A percentile compares a stretch with the other conserved stretches of the same genome.
Conservation (phyloP, 2,797 vertebrate genomes). For the Nannoperca obscura region DNA sequence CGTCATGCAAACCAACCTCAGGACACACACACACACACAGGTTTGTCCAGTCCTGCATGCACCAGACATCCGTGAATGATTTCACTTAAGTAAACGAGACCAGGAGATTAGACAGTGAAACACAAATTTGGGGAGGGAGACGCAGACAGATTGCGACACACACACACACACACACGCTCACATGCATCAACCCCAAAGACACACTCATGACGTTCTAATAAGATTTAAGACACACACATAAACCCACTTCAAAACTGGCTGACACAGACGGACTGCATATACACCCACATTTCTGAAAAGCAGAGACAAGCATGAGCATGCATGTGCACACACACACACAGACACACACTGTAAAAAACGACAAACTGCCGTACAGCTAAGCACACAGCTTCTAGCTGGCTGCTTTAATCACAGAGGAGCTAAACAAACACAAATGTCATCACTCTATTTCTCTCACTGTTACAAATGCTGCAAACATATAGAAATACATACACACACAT, state of each 20-base stretch:
- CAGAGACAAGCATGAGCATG: conserved; percentile 9
- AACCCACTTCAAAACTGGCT: conserved; percentile 38
- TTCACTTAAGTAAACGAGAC: conserved; percentile 67
- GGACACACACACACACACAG: conserved; percentile 39
- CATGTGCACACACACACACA: neutral
- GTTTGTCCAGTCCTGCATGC: conserved; percentile 68
- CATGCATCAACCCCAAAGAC: conserved; percentile 28
- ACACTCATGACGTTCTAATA: conserved; percentile 40
- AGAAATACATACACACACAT: conserved; percentile 15
- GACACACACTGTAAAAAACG: conserved; percentile 28
- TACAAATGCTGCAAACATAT: conserved; percentile 47
- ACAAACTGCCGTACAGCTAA: conserved; percentile 64
- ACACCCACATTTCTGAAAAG: conserved; percentile 45
- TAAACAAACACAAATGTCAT: conserved; percentile 78
- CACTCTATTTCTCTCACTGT: conserved; percentile 42
- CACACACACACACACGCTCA: neutral
- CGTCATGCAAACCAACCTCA: conserved; percentile 56
- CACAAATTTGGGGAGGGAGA: conserved; percentile 44
- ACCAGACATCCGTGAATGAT: conserved; percentile 54
- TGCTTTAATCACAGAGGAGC: conserved; percentile 76
- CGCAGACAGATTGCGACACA: conserved; percentile 21
- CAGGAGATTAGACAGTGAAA: conserved; percentile 56
- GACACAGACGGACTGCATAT: conserved; percentile 37
- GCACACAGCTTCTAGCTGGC: conserved; percentile 60
- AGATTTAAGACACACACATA: conserved; percentile 51